phyloP scores from a whole-genome alignment of 2,888 invertebrate genomes.

The Scaptomyza caliginosa region DNA sequence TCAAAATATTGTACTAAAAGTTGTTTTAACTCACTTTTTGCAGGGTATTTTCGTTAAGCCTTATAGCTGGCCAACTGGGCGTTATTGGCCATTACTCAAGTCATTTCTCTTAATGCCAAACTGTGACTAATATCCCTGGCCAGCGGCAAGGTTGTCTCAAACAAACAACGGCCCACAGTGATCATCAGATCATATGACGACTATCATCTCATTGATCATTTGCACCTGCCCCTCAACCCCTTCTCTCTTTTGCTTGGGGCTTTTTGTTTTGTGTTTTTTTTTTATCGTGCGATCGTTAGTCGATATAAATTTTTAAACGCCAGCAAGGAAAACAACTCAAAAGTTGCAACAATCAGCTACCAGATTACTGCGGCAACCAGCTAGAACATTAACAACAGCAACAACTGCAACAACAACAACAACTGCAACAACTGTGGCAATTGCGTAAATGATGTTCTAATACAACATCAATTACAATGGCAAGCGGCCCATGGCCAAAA shows the following conservation, averaged over 20 bases:
- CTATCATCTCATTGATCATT: conserved; percentile 44
- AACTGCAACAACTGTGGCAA: conserved; percentile 55
- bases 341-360: conserved; percentile 44
- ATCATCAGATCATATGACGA: conserved; percentile 8
- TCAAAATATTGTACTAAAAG: neutral
- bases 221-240: conserved; percentile 1
- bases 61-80: conserved; percentile 34
- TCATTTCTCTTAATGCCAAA: conserved; percentile 43
- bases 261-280: no score
- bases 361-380: conserved; percentile 38
- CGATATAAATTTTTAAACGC: conserved; percentile 52
- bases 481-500: conserved; percentile 72
- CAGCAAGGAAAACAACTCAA: conserved; percentile 39
- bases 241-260: conserved; percentile 8
- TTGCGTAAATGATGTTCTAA: conserved; percentile 80
- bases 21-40: neutral
- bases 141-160: conserved; percentile 60
- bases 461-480: conserved; percentile 78
- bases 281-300: conserved; percentile 46
- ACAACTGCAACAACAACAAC: conserved; percentile 24
- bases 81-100: conserved; percentile 54
- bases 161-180: conserved; percentile 27
- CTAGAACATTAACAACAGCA: conserved; percentile 19
- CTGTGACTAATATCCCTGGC: conserved; percentile 43
- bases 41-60: conserved; percentile 27